Conservation (phyloP, 2,797 vertebrate genomes). For the Mormyrops attenuatus region DNA sequence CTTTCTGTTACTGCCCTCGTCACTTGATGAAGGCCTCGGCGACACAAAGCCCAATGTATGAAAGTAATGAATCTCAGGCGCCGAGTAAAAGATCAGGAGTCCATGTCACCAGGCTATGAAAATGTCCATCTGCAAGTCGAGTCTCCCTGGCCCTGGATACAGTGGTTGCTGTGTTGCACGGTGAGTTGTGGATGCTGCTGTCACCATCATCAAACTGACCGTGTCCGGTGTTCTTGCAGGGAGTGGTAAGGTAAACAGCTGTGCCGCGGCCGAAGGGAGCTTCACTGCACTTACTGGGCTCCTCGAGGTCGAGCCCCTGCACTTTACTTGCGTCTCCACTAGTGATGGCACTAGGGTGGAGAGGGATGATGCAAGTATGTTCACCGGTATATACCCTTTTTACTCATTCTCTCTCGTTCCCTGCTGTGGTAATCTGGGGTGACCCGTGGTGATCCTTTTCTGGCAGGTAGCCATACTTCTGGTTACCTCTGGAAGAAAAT, state of each 20-base stretch:
- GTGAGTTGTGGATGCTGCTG: background rate
- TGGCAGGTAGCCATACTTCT: background rate
- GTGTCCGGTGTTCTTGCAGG: constrained; percentile 55
- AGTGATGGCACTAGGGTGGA: constrained; percentile 98
- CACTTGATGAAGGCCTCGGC: background rate
- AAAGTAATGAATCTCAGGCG: background rate
- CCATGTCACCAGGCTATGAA: background rate
- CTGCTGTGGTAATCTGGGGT: background rate
- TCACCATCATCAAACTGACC: background rate
- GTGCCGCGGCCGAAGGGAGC: constrained; percentile 95
- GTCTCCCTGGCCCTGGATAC: background rate
- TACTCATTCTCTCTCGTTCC: constrained; percentile 26
- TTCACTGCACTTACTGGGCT: constrained; percentile 96
- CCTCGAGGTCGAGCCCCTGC: constrained; percentile 93
- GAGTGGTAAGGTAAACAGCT: constrained; percentile 88
- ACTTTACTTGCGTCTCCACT: constrained; percentile 97
- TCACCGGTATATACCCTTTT: constrained; percentile 78
- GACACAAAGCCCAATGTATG: background rate
- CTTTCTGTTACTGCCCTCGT: background rate
- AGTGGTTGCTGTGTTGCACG: background rate
- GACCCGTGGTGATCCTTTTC: background rate
- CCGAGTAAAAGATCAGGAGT: background rate
- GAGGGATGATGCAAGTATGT: constrained; percentile 98
- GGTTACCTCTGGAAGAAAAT: background rate
- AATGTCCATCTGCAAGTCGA: background rate